Evolutionary conservation across 2,888 invertebrate species (phyloP).

Genomic region (Lamellibrachia satsuma): DNA sequence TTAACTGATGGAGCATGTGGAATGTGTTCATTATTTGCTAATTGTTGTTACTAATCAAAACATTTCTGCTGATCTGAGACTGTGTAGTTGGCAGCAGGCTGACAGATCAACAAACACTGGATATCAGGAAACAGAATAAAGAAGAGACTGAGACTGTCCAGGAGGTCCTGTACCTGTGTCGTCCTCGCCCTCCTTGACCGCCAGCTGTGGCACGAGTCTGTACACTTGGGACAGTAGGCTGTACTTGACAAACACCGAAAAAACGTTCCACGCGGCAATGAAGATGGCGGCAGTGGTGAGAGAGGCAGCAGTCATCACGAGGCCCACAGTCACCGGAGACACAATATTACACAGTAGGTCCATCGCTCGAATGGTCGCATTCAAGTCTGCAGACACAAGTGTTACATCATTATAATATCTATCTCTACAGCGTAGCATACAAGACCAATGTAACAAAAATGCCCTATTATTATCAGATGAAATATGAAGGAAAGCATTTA

Average conservation of each 20-base stretch:
- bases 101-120: no score
- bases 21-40: no score
- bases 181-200: conserved; percentile 38
- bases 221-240: conserved; percentile 66
- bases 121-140: not conserved
- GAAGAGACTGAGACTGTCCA: not conserved
- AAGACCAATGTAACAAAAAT: not conserved
- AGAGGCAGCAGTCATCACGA: conserved; percentile 64
- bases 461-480: not conserved
- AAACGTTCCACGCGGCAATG: conserved; percentile 67
- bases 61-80: no score
- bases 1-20: no score
- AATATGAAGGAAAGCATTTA: not conserved
- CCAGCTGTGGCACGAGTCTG: conserved; percentile 62
- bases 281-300: conserved; percentile 56
- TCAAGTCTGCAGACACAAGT: conserved; percentile 43
- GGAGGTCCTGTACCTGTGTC: not conserved
- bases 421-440: no score
- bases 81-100: no score
- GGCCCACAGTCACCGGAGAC: conserved; percentile 68
- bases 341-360: conserved; percentile 67
- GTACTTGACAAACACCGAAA: conserved; percentile 68
- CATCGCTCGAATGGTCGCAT: conserved; percentile 67
- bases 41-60: no score
- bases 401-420: not conserved